These are phyloP conservation scores for Pseudomyrmex sp. DNA, from an alignment of 1,140 invertebrate species.

Conservation along the genomic window DNA sequence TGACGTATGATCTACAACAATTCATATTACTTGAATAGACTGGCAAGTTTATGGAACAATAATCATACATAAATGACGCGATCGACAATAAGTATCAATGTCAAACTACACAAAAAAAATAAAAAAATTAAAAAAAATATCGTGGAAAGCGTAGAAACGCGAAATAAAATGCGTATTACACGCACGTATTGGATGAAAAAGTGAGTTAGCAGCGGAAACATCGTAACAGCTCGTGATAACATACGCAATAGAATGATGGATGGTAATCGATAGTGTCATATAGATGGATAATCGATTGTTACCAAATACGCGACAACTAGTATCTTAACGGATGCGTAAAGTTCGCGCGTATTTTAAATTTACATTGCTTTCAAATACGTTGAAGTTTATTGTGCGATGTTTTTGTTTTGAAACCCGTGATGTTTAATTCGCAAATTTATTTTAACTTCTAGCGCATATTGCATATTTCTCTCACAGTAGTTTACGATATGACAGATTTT, in stretches of 20 bases:
- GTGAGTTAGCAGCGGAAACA: conserved; percentile 31
- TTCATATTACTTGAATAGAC: conserved; percentile 24
- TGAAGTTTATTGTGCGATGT: no score
- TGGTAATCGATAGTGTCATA: no score
- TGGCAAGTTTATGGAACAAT: conserved; percentile 15
- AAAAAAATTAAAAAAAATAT: not conserved
- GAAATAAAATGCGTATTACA: conserved; percentile 16
- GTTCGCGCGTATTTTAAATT: no score
- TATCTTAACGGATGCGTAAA: no score
- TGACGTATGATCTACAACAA: conserved; percentile 44
- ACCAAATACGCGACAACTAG: no score
- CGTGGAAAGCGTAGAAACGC: not conserved
- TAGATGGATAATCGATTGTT: no score
- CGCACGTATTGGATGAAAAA: conserved; percentile 34
- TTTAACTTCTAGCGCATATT: no score
- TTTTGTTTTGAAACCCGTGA: no score
- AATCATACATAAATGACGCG: conserved; percentile 52
- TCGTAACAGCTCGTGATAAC: no score
- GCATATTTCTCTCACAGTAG: not conserved
- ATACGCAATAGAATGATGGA: no score
- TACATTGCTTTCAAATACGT: no score
- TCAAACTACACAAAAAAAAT: not conserved
- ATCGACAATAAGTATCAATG: conserved; percentile 48
- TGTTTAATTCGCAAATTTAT: no score
- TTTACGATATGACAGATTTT: not conserved